phyloP scores from a whole-genome alignment of 1,140 invertebrate species.

The Wiebesia pumilae region DNA sequence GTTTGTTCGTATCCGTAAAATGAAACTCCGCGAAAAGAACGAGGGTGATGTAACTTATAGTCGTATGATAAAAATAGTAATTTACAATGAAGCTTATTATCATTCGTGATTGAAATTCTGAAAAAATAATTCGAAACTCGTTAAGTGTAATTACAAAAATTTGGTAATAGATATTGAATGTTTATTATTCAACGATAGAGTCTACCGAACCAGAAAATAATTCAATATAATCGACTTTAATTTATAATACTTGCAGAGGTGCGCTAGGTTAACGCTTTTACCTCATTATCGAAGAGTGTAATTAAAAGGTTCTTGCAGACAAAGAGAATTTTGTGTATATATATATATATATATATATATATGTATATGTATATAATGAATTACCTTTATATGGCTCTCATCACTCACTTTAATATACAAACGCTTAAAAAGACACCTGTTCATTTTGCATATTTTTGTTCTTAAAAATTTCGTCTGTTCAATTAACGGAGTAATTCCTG shows the following conservation, averaged over 20 bases:
- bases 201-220: background rate
- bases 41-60: background rate
- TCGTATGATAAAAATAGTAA: background rate
- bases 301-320: background rate
- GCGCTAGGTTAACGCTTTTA: too few relatives aligned
- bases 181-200: background rate
- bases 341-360: constrained; percentile 2
- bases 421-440: background rate
- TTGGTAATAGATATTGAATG: background rate
- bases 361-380: background rate
- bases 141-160: background rate
- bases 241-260: background rate
- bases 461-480: background rate
- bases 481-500: background rate
- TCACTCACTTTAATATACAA: background rate
- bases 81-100: background rate
- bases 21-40: background rate
- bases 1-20: too few relatives aligned
- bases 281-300: background rate
- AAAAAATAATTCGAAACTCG: background rate
- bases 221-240: background rate
- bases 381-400: background rate
- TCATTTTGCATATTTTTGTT: background rate
- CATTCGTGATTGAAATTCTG: background rate
- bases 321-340: background rate